phyloP scores from a whole-genome alignment of 1,140 invertebrate genomes.

The Neodiprion lecontei region DNA sequence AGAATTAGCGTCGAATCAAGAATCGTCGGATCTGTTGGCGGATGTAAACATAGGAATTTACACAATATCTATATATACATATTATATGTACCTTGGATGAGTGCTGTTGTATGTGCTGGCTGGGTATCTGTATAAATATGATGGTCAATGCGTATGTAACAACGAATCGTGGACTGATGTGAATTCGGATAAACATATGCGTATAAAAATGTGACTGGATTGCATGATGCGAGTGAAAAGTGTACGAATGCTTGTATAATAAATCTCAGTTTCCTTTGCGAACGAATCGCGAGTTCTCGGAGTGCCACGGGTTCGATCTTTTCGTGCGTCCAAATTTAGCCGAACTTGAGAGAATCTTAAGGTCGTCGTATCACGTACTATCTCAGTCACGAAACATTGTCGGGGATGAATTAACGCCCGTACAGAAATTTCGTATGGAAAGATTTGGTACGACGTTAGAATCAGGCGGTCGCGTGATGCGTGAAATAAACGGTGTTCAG shows the following conservation, averaged over 20 bases:
- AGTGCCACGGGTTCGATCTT: neutral
- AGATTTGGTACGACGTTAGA: neutral
- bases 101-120: constrained; percentile 63
- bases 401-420: neutral
- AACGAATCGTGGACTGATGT: neutral
- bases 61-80: neutral
- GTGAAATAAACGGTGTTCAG: neutral
- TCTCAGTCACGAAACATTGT: no score
- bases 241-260: neutral
- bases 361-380: no score
- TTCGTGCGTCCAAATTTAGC: neutral
- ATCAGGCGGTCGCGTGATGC: neutral
- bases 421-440: neutral
- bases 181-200: no score
- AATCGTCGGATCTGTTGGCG: no score
- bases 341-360: neutral
- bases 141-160: neutral
- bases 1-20: no score
- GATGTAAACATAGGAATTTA: no score
- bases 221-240: neutral
- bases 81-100: constrained; percentile 60
- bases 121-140: constrained; percentile 50
- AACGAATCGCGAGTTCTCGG: neutral
- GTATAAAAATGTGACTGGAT: no score
- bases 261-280: neutral